Percentiles rank a stretch among this genome's conserved stretches.
Conservation (phyloP, 2,888 invertebrate genomes). For the Tachystola acroxantha region DNA sequence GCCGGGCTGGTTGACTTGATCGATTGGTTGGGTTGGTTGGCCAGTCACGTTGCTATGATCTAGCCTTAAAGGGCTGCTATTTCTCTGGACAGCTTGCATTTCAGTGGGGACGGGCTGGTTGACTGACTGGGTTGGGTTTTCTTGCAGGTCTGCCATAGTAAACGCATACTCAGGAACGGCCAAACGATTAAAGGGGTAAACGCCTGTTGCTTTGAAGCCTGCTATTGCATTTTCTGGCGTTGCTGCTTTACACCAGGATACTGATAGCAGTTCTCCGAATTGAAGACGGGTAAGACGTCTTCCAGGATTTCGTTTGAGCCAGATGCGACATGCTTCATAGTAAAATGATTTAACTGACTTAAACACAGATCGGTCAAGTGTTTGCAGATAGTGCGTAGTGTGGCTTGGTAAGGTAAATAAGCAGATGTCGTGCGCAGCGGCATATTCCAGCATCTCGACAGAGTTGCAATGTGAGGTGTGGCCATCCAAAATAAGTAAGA, state of each 20-base stretch:
- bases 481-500: constrained; percentile 24
- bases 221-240: constrained; percentile 19
- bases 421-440: constrained; percentile 20
- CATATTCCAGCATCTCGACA: constrained; percentile 20
- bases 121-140: no score
- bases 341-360: constrained; percentile 11
- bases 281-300: constrained; percentile 10
- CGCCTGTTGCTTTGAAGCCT: constrained; percentile 23
- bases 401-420: constrained; percentile 16
- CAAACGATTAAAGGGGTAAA: constrained; percentile 23
- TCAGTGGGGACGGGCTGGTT: no score
- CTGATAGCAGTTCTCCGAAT: constrained; percentile 14
- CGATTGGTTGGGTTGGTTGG: no score
- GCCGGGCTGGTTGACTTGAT: no score
- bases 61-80: no score
- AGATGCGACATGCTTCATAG: constrained; percentile 16
- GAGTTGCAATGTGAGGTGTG: constrained; percentile 21
- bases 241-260: constrained; percentile 20
- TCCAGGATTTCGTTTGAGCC: constrained; percentile 14
- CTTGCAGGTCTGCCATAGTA: neutral
- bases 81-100: no score
- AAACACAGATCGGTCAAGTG: constrained; percentile 8
- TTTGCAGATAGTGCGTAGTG: constrained; percentile 9
- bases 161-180: constrained; percentile 19
- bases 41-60: no score